Conservation (phyloP, 1,140 invertebrate genomes). For the Drosophila sucinea region DNA sequence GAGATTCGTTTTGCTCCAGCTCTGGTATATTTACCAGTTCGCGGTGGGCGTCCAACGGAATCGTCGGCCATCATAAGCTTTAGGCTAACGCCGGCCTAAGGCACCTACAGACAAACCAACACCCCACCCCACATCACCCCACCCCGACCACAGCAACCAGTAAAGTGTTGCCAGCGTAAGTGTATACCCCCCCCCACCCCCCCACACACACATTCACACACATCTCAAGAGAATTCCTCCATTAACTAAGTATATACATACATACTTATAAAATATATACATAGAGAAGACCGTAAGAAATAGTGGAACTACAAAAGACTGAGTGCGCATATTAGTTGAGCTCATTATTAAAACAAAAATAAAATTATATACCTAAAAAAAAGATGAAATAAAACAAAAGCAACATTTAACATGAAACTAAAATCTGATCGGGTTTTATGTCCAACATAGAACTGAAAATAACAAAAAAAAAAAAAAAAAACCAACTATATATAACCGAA, state of each 20-base stretch:
- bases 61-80: slow-evolving; percentile 91
- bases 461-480: slow-evolving; percentile 23
- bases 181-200: slow-evolving; percentile 10
- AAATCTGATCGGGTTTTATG: slow-evolving; percentile 38
- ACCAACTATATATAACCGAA: slow-evolving; percentile 39
- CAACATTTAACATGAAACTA: slow-evolving; percentile 51
- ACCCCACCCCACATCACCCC: background rate
- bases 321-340: slow-evolving; percentile 82
- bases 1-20: slow-evolving; percentile 89
- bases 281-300: slow-evolving; percentile 71
- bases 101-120: background rate
- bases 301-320: slow-evolving; percentile 82
- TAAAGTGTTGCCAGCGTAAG: slow-evolving; percentile 78
- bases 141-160: slow-evolving; percentile 27
- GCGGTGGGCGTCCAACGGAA: slow-evolving; percentile 89
- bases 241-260: slow-evolving; percentile 46
- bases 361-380: slow-evolving; percentile 7
- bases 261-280: slow-evolving; percentile 30
- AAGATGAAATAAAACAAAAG: slow-evolving; percentile 5
- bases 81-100: slow-evolving; percentile 93
- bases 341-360: slow-evolving; percentile 69
- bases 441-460: slow-evolving; percentile 61
- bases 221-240: slow-evolving; percentile 7
- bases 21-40: slow-evolving; percentile 95
- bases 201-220: background rate